Conservation (phyloP, 2,113 vertebrate species). For the Zootoca vivipara region DNA sequence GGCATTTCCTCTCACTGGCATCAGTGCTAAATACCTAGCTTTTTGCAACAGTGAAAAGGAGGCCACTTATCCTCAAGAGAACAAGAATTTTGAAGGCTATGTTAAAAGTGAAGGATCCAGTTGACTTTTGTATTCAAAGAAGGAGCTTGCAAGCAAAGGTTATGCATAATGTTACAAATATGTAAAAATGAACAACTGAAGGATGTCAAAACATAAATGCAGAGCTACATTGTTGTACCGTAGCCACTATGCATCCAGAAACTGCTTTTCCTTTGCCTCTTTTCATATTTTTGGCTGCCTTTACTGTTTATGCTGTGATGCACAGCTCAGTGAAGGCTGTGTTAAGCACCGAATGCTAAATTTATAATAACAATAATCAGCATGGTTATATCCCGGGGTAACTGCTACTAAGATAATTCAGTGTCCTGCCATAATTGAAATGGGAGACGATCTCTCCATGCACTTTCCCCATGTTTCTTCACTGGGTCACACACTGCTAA, state of each 20-base stretch:
- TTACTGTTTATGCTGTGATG: not conserved
- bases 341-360: not conserved
- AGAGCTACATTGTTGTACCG: not conserved
- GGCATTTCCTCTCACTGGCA: not conserved
- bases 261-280: not conserved
- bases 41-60: not conserved
- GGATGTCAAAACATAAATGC: not conserved
- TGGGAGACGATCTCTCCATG: not conserved
- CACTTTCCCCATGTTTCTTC: slow-evolving; percentile 5
- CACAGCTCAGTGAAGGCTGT: not conserved
- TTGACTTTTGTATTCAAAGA: not conserved
- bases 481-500: not conserved
- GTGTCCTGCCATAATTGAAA: slow-evolving; percentile 22
- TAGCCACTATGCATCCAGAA: not conserved
- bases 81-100: too few relatives aligned
- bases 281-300: not conserved
- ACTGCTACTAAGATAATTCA: slow-evolving; percentile 2
- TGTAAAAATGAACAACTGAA: not conserved
- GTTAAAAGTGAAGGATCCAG: not conserved
- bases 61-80: too few relatives aligned
- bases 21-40: not conserved
- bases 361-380: not conserved
- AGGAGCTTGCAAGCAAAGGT: not conserved
- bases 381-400: not conserved
- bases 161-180: not conserved